Evolutionary conservation across 2,113 vertebrate genomes (phyloP), one percentile per base, ranked within the genome.

Genomic region (Tamias sibiricus): DNA sequence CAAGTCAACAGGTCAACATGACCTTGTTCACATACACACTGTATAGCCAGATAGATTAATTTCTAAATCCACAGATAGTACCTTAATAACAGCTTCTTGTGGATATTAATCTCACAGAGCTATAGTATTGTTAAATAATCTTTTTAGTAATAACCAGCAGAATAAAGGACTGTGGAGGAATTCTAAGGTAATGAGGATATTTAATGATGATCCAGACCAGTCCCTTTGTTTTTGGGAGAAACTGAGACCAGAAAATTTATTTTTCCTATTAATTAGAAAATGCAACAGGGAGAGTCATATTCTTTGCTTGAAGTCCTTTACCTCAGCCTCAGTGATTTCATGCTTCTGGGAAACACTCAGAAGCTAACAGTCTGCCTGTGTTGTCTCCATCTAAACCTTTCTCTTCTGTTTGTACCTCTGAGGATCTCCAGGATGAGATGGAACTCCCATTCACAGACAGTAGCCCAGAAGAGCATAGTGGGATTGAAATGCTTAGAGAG

Each of bases 241-340:
- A 85, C 28, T 62, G 69, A 95, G 9, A 57, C 12, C 76, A 59
- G 32, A 44, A 10, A 82, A 91, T 19, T 72, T 91, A 81, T 66
- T 90, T 93, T 95, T 57, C 49, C 66, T 85, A 87, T 81, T 85
- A 81, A 75, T 64, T 54, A 54, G 24, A 92, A 92, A 96, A 57
- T 4, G 66, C 4, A 77, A 4, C 37, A 47, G 2, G 30, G 81
- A 76, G 3, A 86, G 83, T 76, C n/a, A 44, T 49, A 3, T 85
- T 84, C 28, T 77, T 47, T 24, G 24, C 10, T 47, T 54, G 24
- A 57, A 16, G 35, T 74, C n/a, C 30, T 88, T 52, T n/a, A 49
- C 5, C 10, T 90, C 47, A 92, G 77, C 16, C 59, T 92, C 59
- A 83, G 87, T 42, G 71, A 79, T 40, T 59, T 44, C 22, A 92